phyloP scores from a whole-genome alignment of 2,797 vertebrate genomes.

The Pantherophis alleghaniensis region DNA sequence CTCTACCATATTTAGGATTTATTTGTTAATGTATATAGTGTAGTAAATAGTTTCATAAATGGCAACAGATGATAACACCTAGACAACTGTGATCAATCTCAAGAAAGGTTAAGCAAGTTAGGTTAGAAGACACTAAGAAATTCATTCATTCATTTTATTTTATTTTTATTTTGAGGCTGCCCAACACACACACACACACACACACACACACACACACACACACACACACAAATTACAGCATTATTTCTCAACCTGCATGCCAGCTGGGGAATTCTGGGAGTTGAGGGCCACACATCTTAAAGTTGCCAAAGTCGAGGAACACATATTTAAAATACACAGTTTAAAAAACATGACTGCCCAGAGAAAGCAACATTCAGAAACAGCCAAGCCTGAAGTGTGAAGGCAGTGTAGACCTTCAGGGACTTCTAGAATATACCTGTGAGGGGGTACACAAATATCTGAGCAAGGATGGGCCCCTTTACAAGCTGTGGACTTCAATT shows the following conservation, averaged over 20 bases:
- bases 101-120: not conserved
- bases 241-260: not conserved
- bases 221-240: not conserved
- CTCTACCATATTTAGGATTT: not conserved
- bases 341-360: not conserved
- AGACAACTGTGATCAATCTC: not conserved
- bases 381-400: not conserved
- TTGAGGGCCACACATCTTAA: not conserved
- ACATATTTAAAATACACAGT: not conserved
- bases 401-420: not conserved
- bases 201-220: not conserved
- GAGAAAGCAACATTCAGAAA: not conserved
- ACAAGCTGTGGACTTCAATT: not conserved
- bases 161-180: not conserved
- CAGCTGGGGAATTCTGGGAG: not conserved
- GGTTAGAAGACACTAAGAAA: not conserved
- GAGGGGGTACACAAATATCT: not conserved
- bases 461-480: not conserved
- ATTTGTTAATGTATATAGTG: not conserved
- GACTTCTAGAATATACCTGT: not conserved
- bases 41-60: not conserved
- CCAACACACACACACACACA: not conserved
- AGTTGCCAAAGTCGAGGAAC: not conserved
- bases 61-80: not conserved
- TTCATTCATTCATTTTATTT: not conserved